Conservation (phyloP, 2,113 vertebrate species). For the Excalfactoria chinensis region DNA sequence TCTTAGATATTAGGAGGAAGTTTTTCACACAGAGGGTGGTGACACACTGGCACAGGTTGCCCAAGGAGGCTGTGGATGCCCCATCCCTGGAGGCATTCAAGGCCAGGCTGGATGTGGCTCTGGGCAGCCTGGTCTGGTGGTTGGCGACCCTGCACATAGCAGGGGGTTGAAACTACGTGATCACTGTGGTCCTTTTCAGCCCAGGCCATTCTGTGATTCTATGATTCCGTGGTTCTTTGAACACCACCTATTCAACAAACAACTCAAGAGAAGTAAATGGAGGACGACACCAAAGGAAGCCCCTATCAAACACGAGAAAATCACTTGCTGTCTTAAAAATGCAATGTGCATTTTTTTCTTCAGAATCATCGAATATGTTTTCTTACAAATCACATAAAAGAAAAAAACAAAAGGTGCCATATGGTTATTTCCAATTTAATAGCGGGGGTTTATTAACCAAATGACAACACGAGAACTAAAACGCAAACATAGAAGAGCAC, state of each 20-base stretch:
- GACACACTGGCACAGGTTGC: too few species aligned
- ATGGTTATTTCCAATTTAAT: background rate
- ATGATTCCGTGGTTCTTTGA: background rate
- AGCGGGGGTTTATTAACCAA: background rate
- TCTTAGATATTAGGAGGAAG: background rate
- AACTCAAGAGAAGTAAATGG: slow-evolving; percentile 1
- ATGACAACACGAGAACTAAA: background rate
- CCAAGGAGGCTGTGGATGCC: too few species aligned
- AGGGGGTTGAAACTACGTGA: too few species aligned
- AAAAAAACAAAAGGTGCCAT: background rate
- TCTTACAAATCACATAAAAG: background rate
- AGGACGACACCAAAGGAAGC: background rate
- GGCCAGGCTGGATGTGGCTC: too few species aligned
- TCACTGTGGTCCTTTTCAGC: too few species aligned
- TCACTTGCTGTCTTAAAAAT: background rate
- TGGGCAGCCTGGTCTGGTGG: too few species aligned
- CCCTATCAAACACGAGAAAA: background rate
- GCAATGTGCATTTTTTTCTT: background rate
- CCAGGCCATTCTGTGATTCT: too few species aligned
- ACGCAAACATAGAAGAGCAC: background rate
- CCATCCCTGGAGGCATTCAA: too few species aligned
- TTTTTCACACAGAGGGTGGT: too few species aligned
- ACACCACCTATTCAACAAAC: background rate
- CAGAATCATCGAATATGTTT: background rate
- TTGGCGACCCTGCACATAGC: too few species aligned